These are phyloP conservation scores for Priocnemis perturbator DNA, from an alignment of 2,888 invertebrate species.

Conservation along the genomic window DNA sequence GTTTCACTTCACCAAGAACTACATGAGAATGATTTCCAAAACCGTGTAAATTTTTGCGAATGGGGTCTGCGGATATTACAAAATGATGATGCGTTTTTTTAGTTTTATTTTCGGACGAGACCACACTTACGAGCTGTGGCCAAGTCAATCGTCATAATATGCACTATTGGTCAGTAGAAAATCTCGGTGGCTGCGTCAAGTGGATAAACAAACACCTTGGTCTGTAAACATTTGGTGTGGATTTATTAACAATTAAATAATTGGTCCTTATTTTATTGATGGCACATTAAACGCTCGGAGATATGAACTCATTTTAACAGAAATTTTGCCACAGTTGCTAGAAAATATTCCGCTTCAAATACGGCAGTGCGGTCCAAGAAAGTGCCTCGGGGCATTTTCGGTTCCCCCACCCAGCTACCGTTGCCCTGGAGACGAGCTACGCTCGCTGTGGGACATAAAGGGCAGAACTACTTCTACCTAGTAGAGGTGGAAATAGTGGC, in stretches of 20 bases:
- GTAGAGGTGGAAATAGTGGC: no score
- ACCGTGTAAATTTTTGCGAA: constrained; percentile 1
- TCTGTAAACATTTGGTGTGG: constrained; percentile 12
- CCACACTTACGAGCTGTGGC: constrained; percentile 10
- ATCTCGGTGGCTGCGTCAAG: constrained; percentile 5
- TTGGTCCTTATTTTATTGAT: constrained; percentile 23
- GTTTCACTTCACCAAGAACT: constrained; percentile 14
- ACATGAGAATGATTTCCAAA: constrained; percentile 10
- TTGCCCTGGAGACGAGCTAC: no score
- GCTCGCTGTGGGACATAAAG: no score
- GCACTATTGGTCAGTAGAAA: constrained; percentile 8
- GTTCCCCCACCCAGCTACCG: no score
- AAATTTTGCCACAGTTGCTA: constrained; percentile 4
- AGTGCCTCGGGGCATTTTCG: no score
- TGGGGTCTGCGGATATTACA: not conserved
- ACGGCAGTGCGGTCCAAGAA: no score
- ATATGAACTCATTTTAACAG: constrained; percentile 15
- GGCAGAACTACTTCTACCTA: no score
- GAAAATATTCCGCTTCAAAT: constrained; percentile 18
- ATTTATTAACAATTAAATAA: not conserved
- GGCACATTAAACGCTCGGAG: constrained; percentile 16
- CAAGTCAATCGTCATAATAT: constrained; percentile 15
- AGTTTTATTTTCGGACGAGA: not conserved
- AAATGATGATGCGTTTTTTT: not conserved
- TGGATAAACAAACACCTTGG: not conserved